phyloP scores from a whole-genome alignment of 2,113 vertebrate genomes.

The Myiozetetes cayanensis region DNA sequence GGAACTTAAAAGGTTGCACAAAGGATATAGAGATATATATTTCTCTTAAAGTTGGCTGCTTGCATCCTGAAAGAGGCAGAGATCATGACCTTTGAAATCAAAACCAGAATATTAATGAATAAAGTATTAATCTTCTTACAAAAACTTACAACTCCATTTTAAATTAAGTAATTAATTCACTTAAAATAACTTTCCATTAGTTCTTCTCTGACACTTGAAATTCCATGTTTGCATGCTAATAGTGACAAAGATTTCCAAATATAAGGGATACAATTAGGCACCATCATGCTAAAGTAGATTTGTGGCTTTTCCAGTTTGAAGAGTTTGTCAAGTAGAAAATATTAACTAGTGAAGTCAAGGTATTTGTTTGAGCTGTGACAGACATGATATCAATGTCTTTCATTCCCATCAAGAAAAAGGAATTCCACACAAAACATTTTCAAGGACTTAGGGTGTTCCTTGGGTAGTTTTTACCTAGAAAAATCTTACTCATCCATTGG shows the following conservation, averaged over 20 bases:
- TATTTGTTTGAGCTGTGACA: not conserved
- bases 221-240: not conserved
- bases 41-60: not conserved
- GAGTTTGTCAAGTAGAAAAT: not conserved
- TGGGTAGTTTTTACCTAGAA: not conserved
- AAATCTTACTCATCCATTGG: not conserved
- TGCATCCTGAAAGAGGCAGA: not conserved
- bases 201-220: not conserved
- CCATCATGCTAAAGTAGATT: not conserved
- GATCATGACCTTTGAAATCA: not conserved
- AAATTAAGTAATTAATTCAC: not conserved
- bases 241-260: conserved; percentile 8
- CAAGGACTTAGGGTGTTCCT: not conserved
- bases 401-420: not conserved
- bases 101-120: conserved; percentile 9
- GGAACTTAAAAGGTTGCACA: not conserved
- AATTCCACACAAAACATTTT: not conserved
- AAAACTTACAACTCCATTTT: not conserved
- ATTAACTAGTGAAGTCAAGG: not conserved
- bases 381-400: not conserved
- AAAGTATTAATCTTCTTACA: not conserved
- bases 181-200: conserved; percentile 34
- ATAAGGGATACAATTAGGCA: not conserved
- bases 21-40: not conserved
- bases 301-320: not conserved